phyloP scores from a whole-genome alignment of 2,888 invertebrate genomes.

The Trachelus iudaicus region DNA sequence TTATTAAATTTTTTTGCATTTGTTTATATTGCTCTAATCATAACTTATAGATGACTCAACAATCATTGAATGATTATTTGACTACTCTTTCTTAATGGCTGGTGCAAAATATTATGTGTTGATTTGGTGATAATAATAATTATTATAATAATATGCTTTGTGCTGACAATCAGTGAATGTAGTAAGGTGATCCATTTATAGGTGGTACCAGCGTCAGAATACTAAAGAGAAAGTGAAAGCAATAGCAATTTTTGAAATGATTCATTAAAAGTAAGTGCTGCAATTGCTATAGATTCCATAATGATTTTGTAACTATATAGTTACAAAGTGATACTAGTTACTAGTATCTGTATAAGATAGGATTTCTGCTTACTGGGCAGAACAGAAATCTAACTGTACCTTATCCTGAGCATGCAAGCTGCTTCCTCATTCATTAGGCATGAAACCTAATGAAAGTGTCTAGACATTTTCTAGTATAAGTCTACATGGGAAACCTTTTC shows the following conservation, averaged over 20 bases:
- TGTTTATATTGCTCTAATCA: background rate
- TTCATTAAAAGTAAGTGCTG: conserved; percentile 5
- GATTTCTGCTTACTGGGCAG: conserved; percentile 18
- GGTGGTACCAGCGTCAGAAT: background rate
- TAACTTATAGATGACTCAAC: background rate
- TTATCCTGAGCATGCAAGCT: background rate
- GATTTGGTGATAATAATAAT: background rate
- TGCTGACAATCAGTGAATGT: conserved; percentile 2
- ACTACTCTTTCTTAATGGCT: background rate
- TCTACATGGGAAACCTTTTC: background rate
- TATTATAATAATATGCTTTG: background rate
- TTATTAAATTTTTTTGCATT: background rate
- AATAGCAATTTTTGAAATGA: conserved; percentile 14
- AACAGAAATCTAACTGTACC: conserved; percentile 16
- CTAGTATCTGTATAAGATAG: background rate
- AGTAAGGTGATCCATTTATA: conserved; percentile 4
- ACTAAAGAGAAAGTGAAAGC: conserved; percentile 22
- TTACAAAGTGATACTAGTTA: background rate
- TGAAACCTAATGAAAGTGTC: background rate
- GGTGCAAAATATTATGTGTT: background rate
- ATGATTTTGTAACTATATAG: background rate
- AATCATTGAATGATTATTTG: background rate
- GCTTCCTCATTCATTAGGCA: background rate
- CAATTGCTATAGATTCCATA: background rate
- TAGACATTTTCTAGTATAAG: background rate